phyloP scores from a whole-genome alignment of 1,140 invertebrate genomes.

The silkworm (Bombyx mori) region ASM3026992v2 NC_085127.1:9574501-9575000 shows the following conservation, averaged over 20 bases:
- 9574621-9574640: conserved; percentile 35
- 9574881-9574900: conserved; percentile 34
- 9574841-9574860: conserved; percentile 41
- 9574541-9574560: conserved; percentile 50
- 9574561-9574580: conserved; percentile 60
- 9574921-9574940: conserved; percentile 50
- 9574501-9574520: conserved; percentile 36
- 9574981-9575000: conserved; percentile 35
- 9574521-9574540: conserved; percentile 41
- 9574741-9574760: conserved; percentile 54
- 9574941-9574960: too few relatives aligned
- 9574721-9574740: conserved; percentile 53
- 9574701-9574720: conserved; percentile 40
- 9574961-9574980: conserved; percentile 7
- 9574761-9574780: conserved; percentile 58
- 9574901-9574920: conserved; percentile 62
- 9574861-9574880: conserved; percentile 19
- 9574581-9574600: conserved; percentile 57
- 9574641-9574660: conserved; percentile 32
- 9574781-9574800: conserved; percentile 63
- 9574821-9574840: conserved; percentile 58
- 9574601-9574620: conserved; percentile 61
- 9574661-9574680: conserved; percentile 32
- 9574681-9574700: conserved; percentile 34
- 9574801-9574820: conserved; percentile 69